Base-by-base conservation (phyloP, 37 sponge, comb jelly and placozoan genomes). In the Geodia barretti region DNA sequence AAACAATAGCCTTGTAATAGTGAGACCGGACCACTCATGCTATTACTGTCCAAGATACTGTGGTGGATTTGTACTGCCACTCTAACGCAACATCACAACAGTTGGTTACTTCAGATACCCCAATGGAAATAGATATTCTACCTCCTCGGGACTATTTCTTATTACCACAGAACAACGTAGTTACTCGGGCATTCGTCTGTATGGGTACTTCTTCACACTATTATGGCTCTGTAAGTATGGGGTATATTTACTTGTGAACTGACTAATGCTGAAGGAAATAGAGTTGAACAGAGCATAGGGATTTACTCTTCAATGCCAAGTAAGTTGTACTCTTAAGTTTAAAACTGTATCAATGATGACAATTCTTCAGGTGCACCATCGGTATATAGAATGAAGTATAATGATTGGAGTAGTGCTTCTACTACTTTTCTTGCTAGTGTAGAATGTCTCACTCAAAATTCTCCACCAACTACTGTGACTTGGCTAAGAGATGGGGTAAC, bases 261-360 rank as follows among this genome's bases (percentile, higher is more conserved):
- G 33, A 30, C 68, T 68, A 33, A 68, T 68, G 2, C 68, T 20
- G 34, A 28, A 30, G 68, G 68, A 68, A 68, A 32, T 28, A 68
- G 19, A 28, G 34, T 68, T 25, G 34, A 68, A 5, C 20, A 20
- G 20, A 29, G 68, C 34, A 68, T 68, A 32, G 68, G 68, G 33
- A 68, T 68, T 20, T 68, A 68, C 34, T 29, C 34, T 68, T 47
- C 54, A 47, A 47, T 47, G 54, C 54, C 54, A 47, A 47, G 54
- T 47, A 47, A 17, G 54, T n/a, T n/a, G n/a, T n/a, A n/a, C n/a
- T n/a, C n/a, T n/a, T n/a, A n/a, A n/a, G n/a, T n/a, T n/a, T n/a
- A n/a, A n/a, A n/a, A n/a, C n/a, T n/a, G n/a, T n/a, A n/a, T n/a
- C n/a, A n/a, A n/a, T n/a, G n/a, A n/a, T n/a, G n/a, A n/a, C n/a